phyloP scores from a whole-genome alignment of 2,888 invertebrate genomes.

The Cylloceria caligata region DNA sequence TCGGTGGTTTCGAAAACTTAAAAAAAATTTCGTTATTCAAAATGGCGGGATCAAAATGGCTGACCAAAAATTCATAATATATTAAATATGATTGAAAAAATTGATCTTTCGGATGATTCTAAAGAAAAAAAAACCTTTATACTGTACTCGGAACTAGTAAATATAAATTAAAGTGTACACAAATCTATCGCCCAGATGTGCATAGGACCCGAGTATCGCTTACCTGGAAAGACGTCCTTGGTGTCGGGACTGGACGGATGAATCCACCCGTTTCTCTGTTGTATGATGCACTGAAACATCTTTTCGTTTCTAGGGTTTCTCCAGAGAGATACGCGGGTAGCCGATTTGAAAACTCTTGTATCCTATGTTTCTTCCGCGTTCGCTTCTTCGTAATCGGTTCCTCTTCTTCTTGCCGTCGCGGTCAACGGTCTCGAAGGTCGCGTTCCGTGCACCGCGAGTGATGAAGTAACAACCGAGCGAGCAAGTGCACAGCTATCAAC shows the following conservation, averaged over 20 bases:
- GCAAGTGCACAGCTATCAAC: not conserved
- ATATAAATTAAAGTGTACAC: not conserved
- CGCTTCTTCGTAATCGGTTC: slow-evolving; percentile 14
- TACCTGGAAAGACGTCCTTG: slow-evolving; percentile 91
- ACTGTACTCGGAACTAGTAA: not conserved
- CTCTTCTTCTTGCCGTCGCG: slow-evolving; percentile 49
- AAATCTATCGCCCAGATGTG: not conserved
- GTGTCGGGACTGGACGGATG: slow-evolving; percentile 90
- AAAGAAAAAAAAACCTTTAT: too few species aligned
- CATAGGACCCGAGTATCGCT: not conserved
- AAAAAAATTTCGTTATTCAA: too few species aligned
- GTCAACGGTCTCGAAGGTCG: slow-evolving; percentile 66
- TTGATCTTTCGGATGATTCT: too few species aligned
- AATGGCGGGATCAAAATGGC: too few species aligned
- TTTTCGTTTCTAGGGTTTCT: slow-evolving; percentile 47
- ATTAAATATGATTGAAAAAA: too few species aligned
- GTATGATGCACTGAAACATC: slow-evolving; percentile 94
- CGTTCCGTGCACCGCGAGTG: slow-evolving; percentile 43
- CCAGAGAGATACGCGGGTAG: not conserved
- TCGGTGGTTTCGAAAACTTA: too few species aligned
- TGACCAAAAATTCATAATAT: too few species aligned
- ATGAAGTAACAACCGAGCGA: slow-evolving; percentile 15
- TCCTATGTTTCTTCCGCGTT: slow-evolving; percentile 43
- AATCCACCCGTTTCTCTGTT: slow-evolving; percentile 92
- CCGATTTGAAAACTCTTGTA: not conserved